These are phyloP conservation scores for Esox masquinongy DNA, from an alignment of 2,797 vertebrate genomes.

Conservation along the genomic window DNA sequence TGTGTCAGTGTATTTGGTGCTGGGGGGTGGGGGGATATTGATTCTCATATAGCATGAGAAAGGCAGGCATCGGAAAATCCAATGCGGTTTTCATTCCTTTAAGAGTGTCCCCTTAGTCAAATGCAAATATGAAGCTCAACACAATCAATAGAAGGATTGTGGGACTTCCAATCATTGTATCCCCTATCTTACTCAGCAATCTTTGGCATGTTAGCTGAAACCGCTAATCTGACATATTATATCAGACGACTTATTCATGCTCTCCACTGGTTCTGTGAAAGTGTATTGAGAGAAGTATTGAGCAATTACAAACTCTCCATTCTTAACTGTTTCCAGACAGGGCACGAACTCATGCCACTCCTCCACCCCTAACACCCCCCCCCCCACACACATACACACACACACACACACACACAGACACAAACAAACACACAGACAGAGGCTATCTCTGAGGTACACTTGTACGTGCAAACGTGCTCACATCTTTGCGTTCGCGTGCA, in stretches of 20 bases:
- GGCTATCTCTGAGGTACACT: background rate
- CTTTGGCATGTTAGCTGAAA: constrained; percentile 75
- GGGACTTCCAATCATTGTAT: constrained; percentile 62
- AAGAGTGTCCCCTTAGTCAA: constrained; percentile 71
- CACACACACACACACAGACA: background rate
- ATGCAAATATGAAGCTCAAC: constrained; percentile 73
- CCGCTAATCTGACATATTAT: constrained; percentile 76
- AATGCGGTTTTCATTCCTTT: constrained; percentile 70
- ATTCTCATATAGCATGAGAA: constrained; percentile 68
- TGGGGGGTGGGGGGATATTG: constrained; percentile 51
- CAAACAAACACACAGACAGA: constrained; percentile 9
- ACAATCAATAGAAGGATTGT: constrained; percentile 72
- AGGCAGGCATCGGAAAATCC: constrained; percentile 55
- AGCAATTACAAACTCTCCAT: constrained; percentile 62
- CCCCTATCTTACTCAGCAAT: constrained; percentile 65
- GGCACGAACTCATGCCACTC: constrained; percentile 5
- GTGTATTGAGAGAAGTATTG: constrained; percentile 56
- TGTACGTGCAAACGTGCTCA: too few species aligned
- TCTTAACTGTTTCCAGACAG: constrained; percentile 62
- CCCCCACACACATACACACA: constrained; percentile 11
- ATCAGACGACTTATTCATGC: constrained; percentile 74
- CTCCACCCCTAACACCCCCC: constrained; percentile 11
- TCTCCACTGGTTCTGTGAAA: constrained; percentile 63
- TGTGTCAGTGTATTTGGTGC: constrained; percentile 12
- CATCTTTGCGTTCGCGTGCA: background rate